These are phyloP conservation scores for Eupithecia exiguata DNA, from an alignment of 2,888 invertebrate species.

Conservation along the genomic window DNA sequence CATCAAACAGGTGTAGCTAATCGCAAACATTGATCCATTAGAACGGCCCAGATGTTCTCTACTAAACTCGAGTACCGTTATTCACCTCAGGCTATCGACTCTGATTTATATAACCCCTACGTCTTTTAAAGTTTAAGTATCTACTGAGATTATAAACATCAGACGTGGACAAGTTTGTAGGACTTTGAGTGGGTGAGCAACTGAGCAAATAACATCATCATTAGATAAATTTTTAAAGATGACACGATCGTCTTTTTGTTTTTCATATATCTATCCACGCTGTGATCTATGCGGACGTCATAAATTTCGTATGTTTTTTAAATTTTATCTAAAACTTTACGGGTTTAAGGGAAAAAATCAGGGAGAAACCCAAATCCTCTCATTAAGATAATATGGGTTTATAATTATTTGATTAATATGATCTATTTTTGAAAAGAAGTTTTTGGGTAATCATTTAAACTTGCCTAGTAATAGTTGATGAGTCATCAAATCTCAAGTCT, in stretches of 20 bases:
- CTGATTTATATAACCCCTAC: conserved; percentile 25
- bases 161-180: not conserved
- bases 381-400: not conserved
- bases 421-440: not conserved
- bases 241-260: too few species aligned
- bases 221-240: not conserved
- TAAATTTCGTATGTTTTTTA: too few species aligned
- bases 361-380: not conserved
- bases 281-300: too few species aligned
- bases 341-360: not conserved
- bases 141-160: not conserved
- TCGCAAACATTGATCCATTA: conserved; percentile 31
- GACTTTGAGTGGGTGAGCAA: not conserved
- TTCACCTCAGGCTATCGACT: conserved; percentile 32
- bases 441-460: not conserved
- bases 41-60: conserved; percentile 41
- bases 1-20: conserved; percentile 19
- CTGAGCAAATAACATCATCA: not conserved
- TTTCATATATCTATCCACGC: too few species aligned
- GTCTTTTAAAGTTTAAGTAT: conserved; percentile 13
- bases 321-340: not conserved
- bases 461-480: conserved; percentile 24
- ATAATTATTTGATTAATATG: not conserved
- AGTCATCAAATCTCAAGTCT: conserved; percentile 42
- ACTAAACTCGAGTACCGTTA: conserved; percentile 48